Conservation (phyloP, 2,113 vertebrate genomes). For the Dipodomys merriami region DNA sequence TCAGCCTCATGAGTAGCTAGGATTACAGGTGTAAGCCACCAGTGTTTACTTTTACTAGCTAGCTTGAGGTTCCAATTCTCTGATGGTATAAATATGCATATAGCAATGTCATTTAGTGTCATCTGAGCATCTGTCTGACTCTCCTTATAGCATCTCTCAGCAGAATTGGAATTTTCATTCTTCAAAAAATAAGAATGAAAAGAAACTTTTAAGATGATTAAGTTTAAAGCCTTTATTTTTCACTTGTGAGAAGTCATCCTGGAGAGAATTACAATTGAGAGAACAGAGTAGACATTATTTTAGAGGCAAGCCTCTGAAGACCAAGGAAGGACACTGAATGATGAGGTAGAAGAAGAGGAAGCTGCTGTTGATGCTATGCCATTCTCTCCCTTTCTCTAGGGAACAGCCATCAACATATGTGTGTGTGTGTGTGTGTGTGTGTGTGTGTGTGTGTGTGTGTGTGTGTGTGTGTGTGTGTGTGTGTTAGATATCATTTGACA, state of each 20-base stretch:
- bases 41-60: too few species aligned
- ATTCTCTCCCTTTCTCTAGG: not conserved
- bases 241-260: constrained; percentile 15
- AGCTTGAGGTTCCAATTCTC: not conserved
- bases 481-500: not conserved
- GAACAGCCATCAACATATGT: not conserved
- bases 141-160: not conserved
- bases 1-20: too few species aligned
- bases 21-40: too few species aligned
- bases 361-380: not conserved
- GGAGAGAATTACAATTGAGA: not conserved
- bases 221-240: constrained; percentile 30
- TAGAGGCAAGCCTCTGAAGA: not conserved
- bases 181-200: not conserved
- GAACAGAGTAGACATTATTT: not conserved
- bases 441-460: not conserved
- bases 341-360: not conserved
- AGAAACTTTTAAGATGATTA: constrained; percentile 46
- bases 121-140: not conserved
- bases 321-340: not conserved
- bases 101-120: not conserved
- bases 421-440: too few species aligned
- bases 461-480: not conserved
- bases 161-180: not conserved
- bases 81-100: not conserved